Evolutionary conservation across 2,113 vertebrate genomes (phyloP), one percentile per base, ranked within the genome.

Genomic region (Cygnus atratus): DNA sequence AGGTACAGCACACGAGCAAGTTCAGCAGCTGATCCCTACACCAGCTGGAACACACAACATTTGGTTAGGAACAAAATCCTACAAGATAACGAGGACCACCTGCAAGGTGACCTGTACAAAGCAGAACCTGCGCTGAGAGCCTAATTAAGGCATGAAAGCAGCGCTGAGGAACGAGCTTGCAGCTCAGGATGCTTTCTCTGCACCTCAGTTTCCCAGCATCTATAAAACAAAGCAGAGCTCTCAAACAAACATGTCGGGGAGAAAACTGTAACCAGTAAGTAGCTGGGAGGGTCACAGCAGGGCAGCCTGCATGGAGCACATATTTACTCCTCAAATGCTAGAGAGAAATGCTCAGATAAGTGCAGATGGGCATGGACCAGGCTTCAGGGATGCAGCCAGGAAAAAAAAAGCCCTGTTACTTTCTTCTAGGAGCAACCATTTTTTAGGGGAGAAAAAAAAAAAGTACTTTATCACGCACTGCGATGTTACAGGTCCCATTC

Each of bases 381-480:
- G 35, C 4, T 11, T 19, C 16, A 62, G n/a, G 50, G 18, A 3
- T 10, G 18, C 72, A 65, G n/a, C 19, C 67, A 54, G 39, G 19
- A 73, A 11, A 48, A 21, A 52, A 20, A 83, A 76, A 89, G 17
- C 50, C 63, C 13, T 1, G 15, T 71, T 25, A 11, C 54, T 73
- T 39, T n/a, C 3, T 55, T 59, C 43, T 46, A 73, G 63, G 6
- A 65, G 11, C 28, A 50, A 10, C 7, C 6, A 6, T 50, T 46
- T 50, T 58, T 2, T 1, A 2, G 0, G 13, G 46, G 43, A 4
- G 14, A 7, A 21, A 28, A 28, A 28, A 48, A 50, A 28, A 54
- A 54, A 54, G 15, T 70, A 31, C 37, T 58, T 39, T 35, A 46
- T 43, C 58, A 83, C 0, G 0, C 29, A 6, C 2, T 0, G 68